phyloP scores from a whole-genome alignment of 2,797 vertebrate species.

The Brachymystax lenok region DNA sequence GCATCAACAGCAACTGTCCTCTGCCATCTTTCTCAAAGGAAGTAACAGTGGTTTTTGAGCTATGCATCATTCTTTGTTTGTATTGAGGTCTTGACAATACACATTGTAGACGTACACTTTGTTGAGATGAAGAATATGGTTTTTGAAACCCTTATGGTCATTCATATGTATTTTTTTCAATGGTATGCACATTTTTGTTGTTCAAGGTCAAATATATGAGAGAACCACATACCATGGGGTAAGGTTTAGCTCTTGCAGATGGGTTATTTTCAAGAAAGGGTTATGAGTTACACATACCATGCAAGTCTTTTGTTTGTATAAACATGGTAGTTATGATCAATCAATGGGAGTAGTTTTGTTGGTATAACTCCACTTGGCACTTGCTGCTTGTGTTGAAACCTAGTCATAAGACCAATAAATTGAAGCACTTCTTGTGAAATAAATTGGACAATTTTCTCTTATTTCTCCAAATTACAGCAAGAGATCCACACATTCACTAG shows the following conservation, averaged over 20 bases:
- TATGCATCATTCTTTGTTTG: neutral
- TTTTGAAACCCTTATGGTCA: neutral
- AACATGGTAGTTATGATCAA: neutral
- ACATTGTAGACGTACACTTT: conserved; percentile 14
- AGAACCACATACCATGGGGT: too few species aligned
- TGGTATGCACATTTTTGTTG: too few species aligned
- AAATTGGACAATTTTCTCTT: conserved; percentile 20
- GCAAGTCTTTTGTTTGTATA: neutral
- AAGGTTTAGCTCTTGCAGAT: neutral
- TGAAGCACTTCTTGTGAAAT: conserved; percentile 8
- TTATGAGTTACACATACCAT: neutral
- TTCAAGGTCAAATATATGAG: too few species aligned
- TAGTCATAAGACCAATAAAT: conserved; percentile 39
- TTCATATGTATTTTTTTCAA: neutral
- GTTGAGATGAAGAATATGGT: neutral
- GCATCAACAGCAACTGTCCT: conserved; percentile 11
- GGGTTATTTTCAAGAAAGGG: neutral
- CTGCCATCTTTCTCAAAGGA: too few species aligned
- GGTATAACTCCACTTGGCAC: neutral
- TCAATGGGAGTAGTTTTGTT: neutral
- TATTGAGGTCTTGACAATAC: conserved; percentile 1
- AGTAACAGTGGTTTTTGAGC: neutral
- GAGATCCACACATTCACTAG: conserved; percentile 1
- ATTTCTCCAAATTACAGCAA: conserved; percentile 12
- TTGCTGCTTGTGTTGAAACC: neutral